phyloP scores from a whole-genome alignment of 2,888 invertebrate genomes.

The Toxonevra muliebris region DNA sequence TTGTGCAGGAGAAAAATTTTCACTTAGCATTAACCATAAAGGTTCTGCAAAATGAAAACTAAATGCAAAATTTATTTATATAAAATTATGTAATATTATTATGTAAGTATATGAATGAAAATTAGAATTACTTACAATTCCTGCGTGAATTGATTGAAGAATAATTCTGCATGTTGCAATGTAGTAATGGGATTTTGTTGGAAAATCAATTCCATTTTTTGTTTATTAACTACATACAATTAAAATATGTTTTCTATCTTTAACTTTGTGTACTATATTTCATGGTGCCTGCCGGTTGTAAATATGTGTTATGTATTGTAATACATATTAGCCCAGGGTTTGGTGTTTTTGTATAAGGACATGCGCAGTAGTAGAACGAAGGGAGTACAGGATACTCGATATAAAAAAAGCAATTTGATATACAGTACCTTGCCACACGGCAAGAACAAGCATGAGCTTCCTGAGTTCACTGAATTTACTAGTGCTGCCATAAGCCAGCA shows the following conservation, averaged over 20 bases:
- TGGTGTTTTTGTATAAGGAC: too few relatives aligned
- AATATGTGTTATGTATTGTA: too few relatives aligned
- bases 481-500: too few relatives aligned
- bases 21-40: conserved; percentile 42
- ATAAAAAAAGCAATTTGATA: too few relatives aligned
- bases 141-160: conserved; percentile 48
- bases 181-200: not conserved
- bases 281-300: too few relatives aligned
- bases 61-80: not conserved
- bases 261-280: too few relatives aligned
- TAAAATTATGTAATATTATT: not conserved
- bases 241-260: not conserved
- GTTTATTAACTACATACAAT: not conserved
- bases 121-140: conserved; percentile 39
- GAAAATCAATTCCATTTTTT: not conserved
- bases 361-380: too few relatives aligned
- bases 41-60: conserved; percentile 42
- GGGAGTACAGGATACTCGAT: too few relatives aligned
- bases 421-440: too few relatives aligned
- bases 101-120: not conserved
- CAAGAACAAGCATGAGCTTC: too few relatives aligned
- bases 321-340: too few relatives aligned
- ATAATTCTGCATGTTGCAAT: conserved; percentile 40
- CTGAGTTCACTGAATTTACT: too few relatives aligned
- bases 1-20: conserved; percentile 41